Evolutionary conservation across 2,888 invertebrate genomes (phyloP).

Genomic region (Tachina lurida): DNA sequence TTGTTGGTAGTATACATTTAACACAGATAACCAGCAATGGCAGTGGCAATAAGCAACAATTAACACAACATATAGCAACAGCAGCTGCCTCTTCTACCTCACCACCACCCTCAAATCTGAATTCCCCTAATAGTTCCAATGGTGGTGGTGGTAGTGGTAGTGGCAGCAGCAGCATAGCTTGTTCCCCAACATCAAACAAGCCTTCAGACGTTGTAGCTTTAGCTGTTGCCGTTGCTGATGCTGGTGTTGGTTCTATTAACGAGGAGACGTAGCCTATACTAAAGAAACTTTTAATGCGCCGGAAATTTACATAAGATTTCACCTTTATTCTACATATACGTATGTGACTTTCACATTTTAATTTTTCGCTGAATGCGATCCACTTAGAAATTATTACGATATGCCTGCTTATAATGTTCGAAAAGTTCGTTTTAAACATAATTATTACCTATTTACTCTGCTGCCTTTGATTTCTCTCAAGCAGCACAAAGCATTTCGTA

Average conservation of each 20-base stretch:
- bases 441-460: neutral
- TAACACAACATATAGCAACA: slow-evolving; percentile 55
- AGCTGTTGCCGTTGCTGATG: slow-evolving; percentile 73
- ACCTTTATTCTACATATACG: slow-evolving; percentile 7
- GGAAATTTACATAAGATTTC: slow-evolving; percentile 75
- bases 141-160: slow-evolving; percentile 65
- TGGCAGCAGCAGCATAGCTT: slow-evolving; percentile 71
- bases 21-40: slow-evolving; percentile 67
- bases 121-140: slow-evolving; percentile 69
- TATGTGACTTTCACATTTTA: slow-evolving; percentile 1
- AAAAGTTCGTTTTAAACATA: neutral
- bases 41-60: slow-evolving; percentile 70
- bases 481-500: neutral
- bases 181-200: slow-evolving; percentile 56
- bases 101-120: slow-evolving; percentile 70
- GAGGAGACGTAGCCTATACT: slow-evolving; percentile 84
- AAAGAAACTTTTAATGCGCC: slow-evolving; percentile 82
- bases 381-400: slow-evolving; percentile 18
- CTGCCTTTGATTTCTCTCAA: neutral
- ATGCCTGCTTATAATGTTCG: slow-evolving; percentile 13
- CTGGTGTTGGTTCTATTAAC: slow-evolving; percentile 74
- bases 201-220: slow-evolving; percentile 63
- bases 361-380: neutral
- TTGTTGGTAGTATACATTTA: slow-evolving; percentile 77
- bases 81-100: slow-evolving; percentile 60